Conservation (phyloP, 2,888 invertebrate genomes). For the Parnassius orleans region DNA sequence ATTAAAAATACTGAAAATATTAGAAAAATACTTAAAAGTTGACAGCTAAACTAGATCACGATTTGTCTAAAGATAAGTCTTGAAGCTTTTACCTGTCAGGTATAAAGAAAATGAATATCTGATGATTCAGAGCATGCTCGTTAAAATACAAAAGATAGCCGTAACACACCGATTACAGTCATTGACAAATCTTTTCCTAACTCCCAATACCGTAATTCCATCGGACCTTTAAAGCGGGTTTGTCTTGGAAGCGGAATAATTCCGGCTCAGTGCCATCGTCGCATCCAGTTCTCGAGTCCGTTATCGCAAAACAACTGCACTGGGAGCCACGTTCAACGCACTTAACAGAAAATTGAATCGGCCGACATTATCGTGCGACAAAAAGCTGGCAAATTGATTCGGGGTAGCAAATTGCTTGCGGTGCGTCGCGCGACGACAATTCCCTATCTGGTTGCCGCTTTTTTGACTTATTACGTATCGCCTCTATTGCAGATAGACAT, state of each 20-base stretch:
- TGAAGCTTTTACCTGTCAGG: background rate
- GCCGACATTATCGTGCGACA: slow-evolving; percentile 62
- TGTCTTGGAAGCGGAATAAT: slow-evolving; percentile 1
- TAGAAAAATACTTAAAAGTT: no score
- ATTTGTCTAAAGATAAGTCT: background rate
- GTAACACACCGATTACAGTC: background rate
- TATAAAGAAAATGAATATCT: slow-evolving; percentile 2
- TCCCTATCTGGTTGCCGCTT: slow-evolving; percentile 24
- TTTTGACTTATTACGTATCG: slow-evolving; percentile 30
- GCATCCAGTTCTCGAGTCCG: slow-evolving; percentile 28
- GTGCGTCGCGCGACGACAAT: slow-evolving; percentile 34
- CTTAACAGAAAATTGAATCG: slow-evolving; percentile 63
- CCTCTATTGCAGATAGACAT: slow-evolving; percentile 1
- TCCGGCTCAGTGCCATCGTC: slow-evolving; percentile 17
- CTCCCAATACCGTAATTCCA: background rate
- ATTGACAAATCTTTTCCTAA: slow-evolving; percentile 12
- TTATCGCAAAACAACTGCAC: slow-evolving; percentile 33
- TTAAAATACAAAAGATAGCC: slow-evolving; percentile 8
- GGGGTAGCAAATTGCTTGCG: slow-evolving; percentile 68
- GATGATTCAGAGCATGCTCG: background rate
- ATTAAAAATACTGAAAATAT: no score
- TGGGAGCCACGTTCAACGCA: slow-evolving; percentile 34
- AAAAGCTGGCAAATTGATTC: slow-evolving; percentile 75
- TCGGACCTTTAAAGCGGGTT: slow-evolving; percentile 6
- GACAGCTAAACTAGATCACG: no score